Base-by-base conservation (phyloP, 2,888 invertebrate species). In the Busseola fusca region DNA sequence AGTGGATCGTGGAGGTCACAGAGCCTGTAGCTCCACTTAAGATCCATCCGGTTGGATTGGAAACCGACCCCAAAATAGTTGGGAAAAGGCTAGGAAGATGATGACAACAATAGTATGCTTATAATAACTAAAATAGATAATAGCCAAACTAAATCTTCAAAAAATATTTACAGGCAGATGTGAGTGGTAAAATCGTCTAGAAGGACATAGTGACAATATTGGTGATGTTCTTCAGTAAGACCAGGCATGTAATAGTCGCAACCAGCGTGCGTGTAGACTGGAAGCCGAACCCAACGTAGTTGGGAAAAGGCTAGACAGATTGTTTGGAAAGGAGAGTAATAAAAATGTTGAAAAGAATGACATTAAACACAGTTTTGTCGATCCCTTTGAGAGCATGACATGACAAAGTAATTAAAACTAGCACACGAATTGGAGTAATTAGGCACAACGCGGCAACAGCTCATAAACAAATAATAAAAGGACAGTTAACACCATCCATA, bases 381-480 rank as follows among this genome's bases (percentile, higher is more conserved):
- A 14, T 34, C 34, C 3, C 21, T 25, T 12, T 14, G 57, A 42
- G 34, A 45, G 4, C 7, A 56, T 60, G 30, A 14, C 18, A n/a
- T 34, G 48, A 40, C 9, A 64, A 72, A 78, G 34, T 63, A 74
- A 78, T 74, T 54, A 63, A 25, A 64, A 67, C 40, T 66, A 69
- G n/a, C 40, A 10, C 48, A 65, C 45, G 40, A 65, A 66, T 30
- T 81, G 59, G 25, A 78, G 58, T 78, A 72, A 84, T 76, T 76
- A 82, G 54, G n/a, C 57, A 60, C 67, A 62, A 62, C 40, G 10
- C 66, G 70, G 75, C 45, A 68, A 70, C 58, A 57, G 40, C 50
- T 63, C 76, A 64, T 81, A 77, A 84, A 84, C 67, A 76, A 73
- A 76, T 62, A 72, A 64, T 81, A 75, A 84, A 83, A 72, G 0